phyloP scores from a whole-genome alignment of 2,113 vertebrate species.

The Okapia johnstoni region DNA sequence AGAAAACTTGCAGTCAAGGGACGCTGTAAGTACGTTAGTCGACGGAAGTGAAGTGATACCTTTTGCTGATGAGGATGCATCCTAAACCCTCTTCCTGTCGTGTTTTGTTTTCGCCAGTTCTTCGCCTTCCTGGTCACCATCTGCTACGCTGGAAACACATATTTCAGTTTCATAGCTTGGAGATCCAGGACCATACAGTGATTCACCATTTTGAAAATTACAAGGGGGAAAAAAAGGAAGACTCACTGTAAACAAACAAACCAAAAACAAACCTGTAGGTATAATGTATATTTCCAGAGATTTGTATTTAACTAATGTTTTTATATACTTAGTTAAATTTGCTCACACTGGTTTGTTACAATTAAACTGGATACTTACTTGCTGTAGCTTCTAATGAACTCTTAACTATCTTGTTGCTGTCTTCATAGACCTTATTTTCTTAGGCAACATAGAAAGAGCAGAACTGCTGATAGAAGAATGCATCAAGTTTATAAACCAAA shows the following conservation, averaged over 20 bases:
- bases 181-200: conserved; percentile 81
- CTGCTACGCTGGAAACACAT: conserved; percentile 90
- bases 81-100: conserved; percentile 3
- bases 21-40: background rate
- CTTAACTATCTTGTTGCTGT: background rate
- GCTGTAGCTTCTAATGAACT: conserved; percentile 1
- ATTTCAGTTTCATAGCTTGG: conserved; percentile 91
- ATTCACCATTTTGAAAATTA: conserved; percentile 49
- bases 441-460: conserved; percentile 58
- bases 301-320: conserved; percentile 61
- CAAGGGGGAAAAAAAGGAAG: background rate
- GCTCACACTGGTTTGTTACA: conserved; percentile 13
- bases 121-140: conserved; percentile 91
- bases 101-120: conserved; percentile 82
- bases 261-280: conserved; percentile 33
- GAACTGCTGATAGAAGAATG: conserved; percentile 50
- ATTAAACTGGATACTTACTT: conserved; percentile 61
- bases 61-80: background rate
- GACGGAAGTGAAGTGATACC: background rate
- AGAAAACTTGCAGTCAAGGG: background rate
- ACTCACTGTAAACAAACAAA: conserved; percentile 23
- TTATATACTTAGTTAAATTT: conserved; percentile 67
- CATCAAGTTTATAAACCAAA: conserved; percentile 67
- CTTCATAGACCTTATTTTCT: conserved; percentile 69
- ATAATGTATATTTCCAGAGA: conserved; percentile 64